These are phyloP conservation scores for Andrena marginata DNA, from an alignment of 2,888 invertebrate genomes.

Conservation along the genomic window DNA sequence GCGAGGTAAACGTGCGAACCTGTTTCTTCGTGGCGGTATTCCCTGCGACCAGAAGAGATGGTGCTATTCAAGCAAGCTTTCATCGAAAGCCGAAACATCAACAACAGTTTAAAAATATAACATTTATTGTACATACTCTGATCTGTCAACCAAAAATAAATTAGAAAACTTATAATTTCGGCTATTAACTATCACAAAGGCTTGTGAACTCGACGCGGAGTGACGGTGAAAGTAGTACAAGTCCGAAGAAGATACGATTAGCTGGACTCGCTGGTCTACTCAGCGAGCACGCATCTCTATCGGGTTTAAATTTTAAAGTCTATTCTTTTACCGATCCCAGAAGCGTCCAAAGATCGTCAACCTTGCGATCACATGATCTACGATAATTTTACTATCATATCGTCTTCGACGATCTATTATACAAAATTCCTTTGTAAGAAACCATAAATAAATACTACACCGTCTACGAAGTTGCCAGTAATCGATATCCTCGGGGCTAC, in stretches of 20 bases:
- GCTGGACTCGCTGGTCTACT: background rate
- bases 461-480: background rate
- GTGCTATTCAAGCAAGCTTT: background rate
- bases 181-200: constrained; percentile 51
- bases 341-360: background rate
- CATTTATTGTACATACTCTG: constrained; percentile 71
- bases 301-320: background rate
- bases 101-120: constrained; percentile 73
- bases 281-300: background rate
- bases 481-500: background rate
- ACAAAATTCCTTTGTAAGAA: background rate
- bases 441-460: constrained; percentile 14
- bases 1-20: background rate
- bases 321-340: background rate
- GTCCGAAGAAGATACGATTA: constrained; percentile 2
- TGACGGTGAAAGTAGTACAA: constrained; percentile 26
- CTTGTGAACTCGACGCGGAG: constrained; percentile 31
- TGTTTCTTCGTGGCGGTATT: background rate
- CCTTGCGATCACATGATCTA: background rate
- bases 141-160: constrained; percentile 61
- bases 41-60: too few relatives aligned
- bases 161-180: constrained; percentile 42
- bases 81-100: background rate
- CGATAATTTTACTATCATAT: background rate
- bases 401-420: background rate